Percentiles rank a stretch among this genome's conserved stretches.
These are phyloP conservation scores for Brachypteracias leptosomus DNA, from an alignment of 2,113 vertebrate species.

Conservation along the genomic window DNA sequence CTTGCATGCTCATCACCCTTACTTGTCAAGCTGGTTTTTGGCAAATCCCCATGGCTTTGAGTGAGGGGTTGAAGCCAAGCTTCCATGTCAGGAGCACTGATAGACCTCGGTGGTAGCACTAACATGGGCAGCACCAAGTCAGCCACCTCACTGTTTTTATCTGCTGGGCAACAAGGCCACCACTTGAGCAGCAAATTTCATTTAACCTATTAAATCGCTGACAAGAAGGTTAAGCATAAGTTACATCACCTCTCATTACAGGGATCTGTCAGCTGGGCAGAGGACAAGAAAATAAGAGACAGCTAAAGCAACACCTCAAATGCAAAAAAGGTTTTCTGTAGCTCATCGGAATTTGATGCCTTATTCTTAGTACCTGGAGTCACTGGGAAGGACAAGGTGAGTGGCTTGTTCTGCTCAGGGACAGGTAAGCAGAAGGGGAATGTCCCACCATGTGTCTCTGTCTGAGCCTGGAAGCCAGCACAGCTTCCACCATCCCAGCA, in stretches of 20 bases:
- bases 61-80: accelerated
- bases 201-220: neutral
- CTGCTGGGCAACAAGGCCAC: neutral
- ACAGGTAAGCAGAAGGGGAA: neutral
- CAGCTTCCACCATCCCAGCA: accelerated
- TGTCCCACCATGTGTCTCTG: neutral
- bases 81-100: accelerated
- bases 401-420: neutral
- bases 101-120: neutral
- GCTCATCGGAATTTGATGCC: neutral
- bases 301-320: neutral
- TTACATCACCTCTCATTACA: neutral
- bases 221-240: neutral
- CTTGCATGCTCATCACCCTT: neutral
- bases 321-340: neutral
- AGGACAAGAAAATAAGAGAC: conserved; percentile 11
- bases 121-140: accelerated
- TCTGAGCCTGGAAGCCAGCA: neutral
- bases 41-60: neutral
- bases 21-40: neutral
- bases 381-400: neutral
- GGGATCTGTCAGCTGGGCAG: neutral
- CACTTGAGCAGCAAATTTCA: neutral
- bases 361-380: neutral
- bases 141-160: neutral